Base-by-base conservation (phyloP, 2,888 invertebrate species). In the Gisinianus flammeolus region DNA sequence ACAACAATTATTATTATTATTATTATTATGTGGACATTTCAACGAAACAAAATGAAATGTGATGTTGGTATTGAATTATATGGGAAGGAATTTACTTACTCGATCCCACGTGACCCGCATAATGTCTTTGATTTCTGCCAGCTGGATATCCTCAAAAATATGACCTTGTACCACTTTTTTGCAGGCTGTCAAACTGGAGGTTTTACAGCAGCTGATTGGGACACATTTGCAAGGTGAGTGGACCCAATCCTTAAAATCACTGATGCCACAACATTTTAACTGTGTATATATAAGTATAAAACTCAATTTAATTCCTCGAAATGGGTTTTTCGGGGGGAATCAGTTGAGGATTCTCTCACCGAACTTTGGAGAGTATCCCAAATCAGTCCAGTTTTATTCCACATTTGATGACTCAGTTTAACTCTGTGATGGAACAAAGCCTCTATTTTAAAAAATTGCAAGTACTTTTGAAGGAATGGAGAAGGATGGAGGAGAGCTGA, bases 171-270 rank as follows among this genome's bases (percentile, higher is more conserved):
- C 5, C 1, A 58, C 8, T 58, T 58, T 62, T 26, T 62, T 62
- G 28, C 26, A 26, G 35, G 16, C 22, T 8, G n/a, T 19, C 4
- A 67, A 22, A 4, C 4, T 67, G 19, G 67, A 16, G 8, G 19
- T 31, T n/a, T 33, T 12, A 22, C 67, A 67, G 30, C 67, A 67
- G 33, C 31, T 31, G 3, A 3, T 22, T 4, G 67, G 67, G n/a
- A 67, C n/a, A 31, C 67, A 67, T 33, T 67, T 67, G 19, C 67
- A 67, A 10, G 33, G 2, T 2, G 67, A 67, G n/a, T 67, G n/a
- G n/a, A 35, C 4, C 67, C 67, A 67, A 22, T 67, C 67, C n/a
- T 67, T 35, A 16, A 67, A 67, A 3, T 33, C 33, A 30, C 33
- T 67, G 3, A 67, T 24, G 12, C 31, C 31, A 35, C 67, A 67